Percentiles rank a stretch among this genome's conserved stretches.
phyloP scores from a whole-genome alignment of 2,113 vertebrate species.

The Myrmophylax atrothorax region DNA sequence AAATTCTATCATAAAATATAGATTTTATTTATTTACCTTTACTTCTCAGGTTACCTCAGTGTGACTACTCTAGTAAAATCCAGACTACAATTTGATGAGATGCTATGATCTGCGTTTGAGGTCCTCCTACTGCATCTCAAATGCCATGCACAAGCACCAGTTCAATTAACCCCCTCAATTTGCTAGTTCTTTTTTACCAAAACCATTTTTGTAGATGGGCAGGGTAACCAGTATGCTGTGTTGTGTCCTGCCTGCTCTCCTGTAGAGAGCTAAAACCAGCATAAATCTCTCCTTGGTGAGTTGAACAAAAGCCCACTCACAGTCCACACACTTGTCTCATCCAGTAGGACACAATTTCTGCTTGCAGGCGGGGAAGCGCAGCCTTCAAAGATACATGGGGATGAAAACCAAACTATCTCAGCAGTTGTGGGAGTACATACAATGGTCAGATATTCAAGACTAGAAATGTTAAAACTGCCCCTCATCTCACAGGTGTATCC shows the following conservation, averaged over 20 bases:
- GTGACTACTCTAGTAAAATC: neutral
- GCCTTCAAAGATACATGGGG: neutral
- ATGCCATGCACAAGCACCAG: neutral
- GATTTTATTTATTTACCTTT: constrained; percentile 3
- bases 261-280: neutral
- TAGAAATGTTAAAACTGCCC: neutral
- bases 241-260: neutral
- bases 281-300: neutral
- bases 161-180: neutral
- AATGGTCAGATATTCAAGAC: neutral
- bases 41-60: neutral
- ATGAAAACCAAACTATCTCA: neutral
- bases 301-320: neutral
- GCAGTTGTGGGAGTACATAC: neutral
- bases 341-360: neutral
- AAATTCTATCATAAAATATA: neutral
- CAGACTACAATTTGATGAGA: neutral
- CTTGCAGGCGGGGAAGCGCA: neutral
- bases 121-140: neutral
- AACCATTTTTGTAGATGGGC: neutral
- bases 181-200: neutral
- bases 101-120: neutral
- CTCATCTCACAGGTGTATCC: neutral
- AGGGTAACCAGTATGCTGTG: neutral
- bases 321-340: neutral